phyloP scores from a whole-genome alignment of 2,888 invertebrate genomes.

The Lordiphosa fenestrarum region DNA sequence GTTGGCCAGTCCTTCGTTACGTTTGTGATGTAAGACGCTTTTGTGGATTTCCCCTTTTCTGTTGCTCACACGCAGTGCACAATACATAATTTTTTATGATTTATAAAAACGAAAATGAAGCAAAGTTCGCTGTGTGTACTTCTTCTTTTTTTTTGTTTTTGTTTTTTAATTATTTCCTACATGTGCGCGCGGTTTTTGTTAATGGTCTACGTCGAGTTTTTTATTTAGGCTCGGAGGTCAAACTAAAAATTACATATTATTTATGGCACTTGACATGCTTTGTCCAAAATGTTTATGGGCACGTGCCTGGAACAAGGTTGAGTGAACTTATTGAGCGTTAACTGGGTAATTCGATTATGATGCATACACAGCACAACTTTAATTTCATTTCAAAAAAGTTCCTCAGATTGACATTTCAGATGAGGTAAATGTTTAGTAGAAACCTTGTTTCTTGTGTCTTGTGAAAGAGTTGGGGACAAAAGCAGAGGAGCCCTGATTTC shows the following conservation, averaged over 20 bases:
- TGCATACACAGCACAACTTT: too few species aligned
- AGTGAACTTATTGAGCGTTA: slow-evolving; percentile 15
- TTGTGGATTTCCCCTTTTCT: slow-evolving; percentile 13
- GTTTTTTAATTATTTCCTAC: slow-evolving; percentile 67
- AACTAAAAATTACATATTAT: slow-evolving; percentile 27
- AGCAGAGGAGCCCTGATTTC: too few species aligned
- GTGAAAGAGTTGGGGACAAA: too few species aligned
- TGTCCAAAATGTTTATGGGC: slow-evolving; percentile 33
- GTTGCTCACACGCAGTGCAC: slow-evolving; percentile 54
- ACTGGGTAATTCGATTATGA: too few species aligned
- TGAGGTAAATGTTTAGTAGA: too few species aligned
- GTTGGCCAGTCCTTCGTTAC: not conserved
- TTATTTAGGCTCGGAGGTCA: slow-evolving; percentile 43
- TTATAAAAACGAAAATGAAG: slow-evolving; percentile 48
- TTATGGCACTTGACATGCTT: slow-evolving; percentile 37
- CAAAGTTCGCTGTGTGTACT: slow-evolving; percentile 9
- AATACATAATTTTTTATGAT: slow-evolving; percentile 74
- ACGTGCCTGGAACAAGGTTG: slow-evolving; percentile 32
- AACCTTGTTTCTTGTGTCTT: too few species aligned
- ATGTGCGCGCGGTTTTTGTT: slow-evolving; percentile 56
- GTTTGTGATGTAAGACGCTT: slow-evolving; percentile 1
- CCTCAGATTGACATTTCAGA: too few species aligned
- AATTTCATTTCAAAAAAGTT: too few species aligned
- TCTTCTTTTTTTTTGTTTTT: slow-evolving; percentile 42
- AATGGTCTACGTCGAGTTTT: slow-evolving; percentile 47